phyloP scores from a whole-genome alignment of 2,797 vertebrate genomes.

The Geotrypetes seraphini region DNA sequence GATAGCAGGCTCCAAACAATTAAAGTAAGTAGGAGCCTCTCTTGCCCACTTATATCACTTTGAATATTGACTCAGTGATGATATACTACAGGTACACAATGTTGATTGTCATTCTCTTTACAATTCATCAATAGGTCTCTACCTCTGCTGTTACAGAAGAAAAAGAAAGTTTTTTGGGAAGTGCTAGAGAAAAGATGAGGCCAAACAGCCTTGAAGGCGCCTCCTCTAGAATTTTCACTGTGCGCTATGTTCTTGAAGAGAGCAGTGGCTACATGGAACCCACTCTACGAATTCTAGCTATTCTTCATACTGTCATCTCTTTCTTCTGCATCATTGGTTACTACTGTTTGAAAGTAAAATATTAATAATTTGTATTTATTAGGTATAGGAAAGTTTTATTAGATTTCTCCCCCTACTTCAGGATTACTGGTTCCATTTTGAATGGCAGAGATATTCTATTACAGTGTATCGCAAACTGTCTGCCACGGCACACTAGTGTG shows the following conservation, averaged over 20 bases:
- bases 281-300: slow-evolving; percentile 73
- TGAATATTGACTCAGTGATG: no score
- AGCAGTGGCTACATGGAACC: slow-evolving; percentile 96
- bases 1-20: no score
- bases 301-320: slow-evolving; percentile 86
- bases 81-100: no score
- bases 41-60: no score
- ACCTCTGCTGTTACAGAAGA: slow-evolving; percentile 79
- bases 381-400: no score
- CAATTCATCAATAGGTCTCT: slow-evolving; percentile 67
- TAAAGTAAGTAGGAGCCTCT: no score
- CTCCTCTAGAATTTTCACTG: slow-evolving; percentile 41
- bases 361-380: no score
- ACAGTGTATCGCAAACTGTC: no score
- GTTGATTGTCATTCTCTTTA: slow-evolving; percentile 1
- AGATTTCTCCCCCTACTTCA: no score
- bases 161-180: slow-evolving; percentile 51
- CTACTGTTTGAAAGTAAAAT: slow-evolving; percentile 82
- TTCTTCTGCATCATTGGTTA: slow-evolving; percentile 97
- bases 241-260: slow-evolving; percentile 88
- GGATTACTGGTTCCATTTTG: no score
- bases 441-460: no score
- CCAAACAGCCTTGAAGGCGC: slow-evolving; percentile 46
- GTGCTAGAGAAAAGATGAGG: slow-evolving; percentile 38
- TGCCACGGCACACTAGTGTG: no score